These are phyloP conservation scores for Drosophila pectinifera DNA, from an alignment of 1,140 invertebrate genomes.

Conservation along the genomic window DNA sequence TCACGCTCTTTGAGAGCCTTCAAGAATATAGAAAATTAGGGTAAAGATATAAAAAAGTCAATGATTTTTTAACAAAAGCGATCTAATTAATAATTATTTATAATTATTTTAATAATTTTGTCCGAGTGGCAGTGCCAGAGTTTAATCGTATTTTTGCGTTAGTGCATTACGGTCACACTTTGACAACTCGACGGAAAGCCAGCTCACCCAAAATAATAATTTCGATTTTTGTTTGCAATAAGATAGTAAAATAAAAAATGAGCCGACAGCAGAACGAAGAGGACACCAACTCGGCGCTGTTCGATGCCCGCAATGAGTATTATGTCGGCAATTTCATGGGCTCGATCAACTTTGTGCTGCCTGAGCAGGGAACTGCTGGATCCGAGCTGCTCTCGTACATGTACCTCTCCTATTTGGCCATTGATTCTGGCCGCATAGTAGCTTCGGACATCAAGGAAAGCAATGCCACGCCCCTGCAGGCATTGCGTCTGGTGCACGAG, in stretches of 20 bases:
- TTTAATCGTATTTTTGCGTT: no score
- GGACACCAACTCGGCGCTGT: constrained; percentile 73
- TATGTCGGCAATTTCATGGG: constrained; percentile 84
- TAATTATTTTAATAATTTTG: no score
- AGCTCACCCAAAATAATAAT: constrained; percentile 56
- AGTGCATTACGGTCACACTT: constrained; percentile 5
- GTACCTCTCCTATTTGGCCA: constrained; percentile 82
- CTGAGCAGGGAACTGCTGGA: constrained; percentile 75
- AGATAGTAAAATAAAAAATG: constrained; percentile 53
- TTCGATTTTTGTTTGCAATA: constrained; percentile 21
- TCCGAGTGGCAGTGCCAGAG: no score
- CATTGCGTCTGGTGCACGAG: constrained; percentile 72
- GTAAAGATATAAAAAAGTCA: no score
- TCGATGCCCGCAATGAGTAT: constrained; percentile 83
- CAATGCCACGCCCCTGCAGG: constrained; percentile 65
- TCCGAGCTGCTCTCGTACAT: constrained; percentile 78
- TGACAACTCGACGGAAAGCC: constrained; percentile 57
- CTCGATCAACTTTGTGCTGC: constrained; percentile 83
- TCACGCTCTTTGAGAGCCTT: no score
- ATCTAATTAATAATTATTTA: no score
- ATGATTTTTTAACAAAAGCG: no score
- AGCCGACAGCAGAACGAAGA: constrained; percentile 76
- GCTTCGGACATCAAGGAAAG: constrained; percentile 78
- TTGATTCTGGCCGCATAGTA: constrained; percentile 79
- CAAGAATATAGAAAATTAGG: no score